A percentile compares a stretch with the other conserved stretches of the same genome.
phyloP scores from a whole-genome alignment of 2,113 vertebrate species.

The Dunckerocampus dactyliophorus region DNA sequence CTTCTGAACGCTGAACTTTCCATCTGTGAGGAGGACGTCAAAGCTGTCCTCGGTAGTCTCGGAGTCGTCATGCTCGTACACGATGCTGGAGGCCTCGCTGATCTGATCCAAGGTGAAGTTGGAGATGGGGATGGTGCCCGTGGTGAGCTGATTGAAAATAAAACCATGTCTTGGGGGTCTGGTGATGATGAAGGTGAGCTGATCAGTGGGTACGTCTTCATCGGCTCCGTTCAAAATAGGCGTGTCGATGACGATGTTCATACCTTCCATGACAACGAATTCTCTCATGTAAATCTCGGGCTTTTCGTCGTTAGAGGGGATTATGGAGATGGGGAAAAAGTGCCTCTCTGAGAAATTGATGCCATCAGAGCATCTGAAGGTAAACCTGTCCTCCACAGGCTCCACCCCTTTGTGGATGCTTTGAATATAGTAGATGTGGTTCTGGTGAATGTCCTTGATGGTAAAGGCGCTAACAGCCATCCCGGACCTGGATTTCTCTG shows the following conservation, averaged over 20 bases:
- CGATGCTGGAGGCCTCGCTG: slow-evolving; percentile 85
- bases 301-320: slow-evolving; percentile 87
- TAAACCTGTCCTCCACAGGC: slow-evolving; percentile 89
- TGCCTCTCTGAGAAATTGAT: slow-evolving; percentile 88
- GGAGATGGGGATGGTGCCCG: slow-evolving; percentile 78
- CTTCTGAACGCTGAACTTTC: slow-evolving; percentile 80
- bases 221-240: slow-evolving; percentile 88
- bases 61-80: slow-evolving; percentile 92
- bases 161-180: slow-evolving; percentile 82
- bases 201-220: slow-evolving; percentile 80
- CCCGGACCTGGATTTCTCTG: slow-evolving; percentile 93
- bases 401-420: slow-evolving; percentile 90
- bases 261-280: slow-evolving; percentile 96
- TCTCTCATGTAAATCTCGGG: slow-evolving; percentile 89
- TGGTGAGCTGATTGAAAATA: slow-evolving; percentile 84
- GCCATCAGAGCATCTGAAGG: slow-evolving; percentile 92
- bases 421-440: slow-evolving; percentile 91
- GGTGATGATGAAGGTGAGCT: slow-evolving; percentile 80
- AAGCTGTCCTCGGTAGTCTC: slow-evolving; percentile 89
- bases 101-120: slow-evolving; percentile 90
- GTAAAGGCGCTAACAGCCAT: slow-evolving; percentile 88
- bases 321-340: slow-evolving; percentile 85
- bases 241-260: slow-evolving; percentile 89
- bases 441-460: slow-evolving; percentile 84
- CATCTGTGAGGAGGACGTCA: slow-evolving; percentile 83